A percentile compares a stretch with the other conserved stretches of the same genome.
Conservation (phyloP, 2,888 invertebrate species). For the Cephus rjabovi region DNA sequence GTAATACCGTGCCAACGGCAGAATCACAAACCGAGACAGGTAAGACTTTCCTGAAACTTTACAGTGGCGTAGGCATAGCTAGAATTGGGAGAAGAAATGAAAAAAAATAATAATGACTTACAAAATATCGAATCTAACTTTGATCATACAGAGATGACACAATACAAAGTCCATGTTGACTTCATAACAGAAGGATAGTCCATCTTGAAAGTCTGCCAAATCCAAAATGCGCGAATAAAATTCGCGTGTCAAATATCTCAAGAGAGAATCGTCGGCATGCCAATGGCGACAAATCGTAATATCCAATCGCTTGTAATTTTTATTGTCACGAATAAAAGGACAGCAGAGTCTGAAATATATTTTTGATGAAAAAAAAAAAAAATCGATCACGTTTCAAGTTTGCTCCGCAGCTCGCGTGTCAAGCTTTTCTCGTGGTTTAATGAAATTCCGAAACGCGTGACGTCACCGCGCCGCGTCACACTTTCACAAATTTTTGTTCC, state of each 20-base stretch:
- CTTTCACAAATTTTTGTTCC: background rate
- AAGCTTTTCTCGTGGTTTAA: background rate
- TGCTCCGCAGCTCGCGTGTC: background rate
- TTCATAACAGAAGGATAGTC: conserved; percentile 24
- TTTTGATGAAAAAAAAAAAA: background rate
- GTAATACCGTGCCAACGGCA: background rate
- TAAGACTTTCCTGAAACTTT: conserved; percentile 28
- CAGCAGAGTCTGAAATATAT: conserved; percentile 17
- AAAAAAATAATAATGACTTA: conserved; percentile 27
- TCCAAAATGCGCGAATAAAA: conserved; percentile 63
- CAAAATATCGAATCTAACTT: conserved; percentile 59
- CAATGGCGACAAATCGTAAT: background rate
- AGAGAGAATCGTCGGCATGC: background rate
- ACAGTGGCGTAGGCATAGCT: background rate
- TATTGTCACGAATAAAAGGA: background rate
- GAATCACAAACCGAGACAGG: background rate
- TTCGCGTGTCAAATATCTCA: conserved; percentile 59
- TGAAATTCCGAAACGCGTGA: background rate
- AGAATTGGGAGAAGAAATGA: background rate
- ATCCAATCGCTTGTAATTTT: background rate
- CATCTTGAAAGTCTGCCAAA: conserved; percentile 63
- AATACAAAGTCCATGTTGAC: background rate
- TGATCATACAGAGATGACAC: conserved; percentile 50
- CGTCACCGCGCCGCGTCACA: background rate
- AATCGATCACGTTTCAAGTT: background rate